Conservation (phyloP, 2,888 invertebrate genomes). For the Campaea margaritaria region DNA sequence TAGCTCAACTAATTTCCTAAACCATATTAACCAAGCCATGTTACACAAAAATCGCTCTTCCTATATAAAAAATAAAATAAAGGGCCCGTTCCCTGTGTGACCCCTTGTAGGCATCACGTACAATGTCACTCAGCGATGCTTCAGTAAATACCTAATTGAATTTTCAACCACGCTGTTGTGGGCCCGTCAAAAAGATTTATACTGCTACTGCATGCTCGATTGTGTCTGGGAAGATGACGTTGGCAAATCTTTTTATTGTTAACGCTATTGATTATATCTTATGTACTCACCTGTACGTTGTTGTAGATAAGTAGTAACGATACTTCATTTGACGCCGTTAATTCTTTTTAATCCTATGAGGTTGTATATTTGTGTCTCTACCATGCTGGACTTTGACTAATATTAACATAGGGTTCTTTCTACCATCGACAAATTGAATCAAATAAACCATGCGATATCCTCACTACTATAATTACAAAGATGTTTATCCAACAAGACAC, state of each 20-base stretch:
- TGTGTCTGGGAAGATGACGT: constrained; percentile 11
- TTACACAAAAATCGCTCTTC: constrained; percentile 19
- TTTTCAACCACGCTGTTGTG: constrained; percentile 70
- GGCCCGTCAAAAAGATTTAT: constrained; percentile 63
- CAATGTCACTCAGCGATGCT: constrained; percentile 66
- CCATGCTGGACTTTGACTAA: no score
- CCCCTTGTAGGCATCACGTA: constrained; percentile 66
- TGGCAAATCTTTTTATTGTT: neutral
- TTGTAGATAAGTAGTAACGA: no score
- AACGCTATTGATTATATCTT: no score
- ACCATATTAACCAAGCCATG: neutral
- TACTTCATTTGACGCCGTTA: no score
- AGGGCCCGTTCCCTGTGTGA: constrained; percentile 57
- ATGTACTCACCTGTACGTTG: no score
- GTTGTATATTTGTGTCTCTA: no score
- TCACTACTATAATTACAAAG: neutral
- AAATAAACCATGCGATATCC: neutral
- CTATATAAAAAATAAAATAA: constrained; percentile 64
- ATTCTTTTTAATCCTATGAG: no score
- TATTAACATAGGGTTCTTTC: no score
- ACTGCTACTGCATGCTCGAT: constrained; percentile 42
- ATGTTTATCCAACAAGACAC: constrained; percentile 13
- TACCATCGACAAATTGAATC: no score
- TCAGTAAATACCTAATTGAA: constrained; percentile 78
- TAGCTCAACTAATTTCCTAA: neutral